Base-by-base conservation (phyloP, 2,113 vertebrate genomes). In the Zosterops borbonicus region DNA sequence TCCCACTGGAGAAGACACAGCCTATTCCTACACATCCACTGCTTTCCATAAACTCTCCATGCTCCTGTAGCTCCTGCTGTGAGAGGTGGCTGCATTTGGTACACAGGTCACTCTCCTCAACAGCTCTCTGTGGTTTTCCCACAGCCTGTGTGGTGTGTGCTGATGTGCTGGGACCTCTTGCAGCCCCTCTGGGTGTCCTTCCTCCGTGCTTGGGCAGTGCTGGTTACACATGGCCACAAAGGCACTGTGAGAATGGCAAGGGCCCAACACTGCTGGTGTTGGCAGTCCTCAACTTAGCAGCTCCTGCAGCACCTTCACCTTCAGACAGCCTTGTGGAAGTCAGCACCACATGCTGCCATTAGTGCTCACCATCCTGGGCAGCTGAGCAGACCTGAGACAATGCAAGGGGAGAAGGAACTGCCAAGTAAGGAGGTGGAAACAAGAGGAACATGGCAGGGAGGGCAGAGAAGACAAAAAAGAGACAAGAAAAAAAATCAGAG, bases 261-360 rank as follows among this genome's bases (percentile, higher is more conserved):
- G 71, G 59, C 58, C 53, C 39, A 31, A 8, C 5, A 5, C 3
- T 52, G 46, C 31, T 4, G 2, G 35, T 53, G 33, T 11, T 62
- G 9, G 31, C 12, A 42, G 33, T 23, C 47, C 42, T 44, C 42
- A 63, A 0, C 42, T 33, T 2, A 1, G 31, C 7, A 21, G 17
- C 22, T 87, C 39, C 77, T 49, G 39, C 9, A 71, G 22, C 17
- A 17, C 39, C 25, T 64, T 18, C n/a, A 29, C 4, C 42, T 85
- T 46, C 60, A 41, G 44, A n/a, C 13, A 18, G 70, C 37, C 56
- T 47, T 22, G 29, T 42, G 50, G 41, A 44, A 70, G 23, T 27
- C 65, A 69, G 35, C 2, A 3, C 17, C 31, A 33, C 0, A 0
- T 5, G 10, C n/a, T n/a, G 35, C 41, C 19, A 31, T 16, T 9